Base-by-base conservation (phyloP, 2,888 invertebrate species). In the Apotomis turbidana region DNA sequence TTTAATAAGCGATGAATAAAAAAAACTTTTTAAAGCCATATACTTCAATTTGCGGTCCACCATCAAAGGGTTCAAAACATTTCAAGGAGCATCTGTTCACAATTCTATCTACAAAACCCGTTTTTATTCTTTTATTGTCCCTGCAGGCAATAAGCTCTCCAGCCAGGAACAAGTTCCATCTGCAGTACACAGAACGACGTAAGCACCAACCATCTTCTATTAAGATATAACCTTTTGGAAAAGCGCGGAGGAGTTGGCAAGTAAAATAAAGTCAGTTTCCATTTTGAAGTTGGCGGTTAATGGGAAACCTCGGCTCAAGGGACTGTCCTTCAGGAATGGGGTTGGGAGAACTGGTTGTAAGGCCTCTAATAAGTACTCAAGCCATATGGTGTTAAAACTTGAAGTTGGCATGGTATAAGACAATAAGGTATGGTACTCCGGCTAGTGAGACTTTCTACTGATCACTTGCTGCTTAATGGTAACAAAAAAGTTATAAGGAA, bases 251-350 rank as follows among this genome's bases (percentile, higher is more conserved):
- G 49, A 49, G 49, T 67, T 67, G 67, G 55, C 41, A 67, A 71
- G 67, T 71, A 71, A 67, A 67, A 71, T 71, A 71, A 62, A 71
- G 61, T 57, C 71, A 66, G 66, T 51, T 61, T 51, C 57, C 71
- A 71, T 71, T 71, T 71, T 67, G 67, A 71, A 71, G 71, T 71
- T 70, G 13, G 8, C 44, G 71, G 71, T 71, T 71, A 67, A 71
- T 61, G 71, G 67, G 61, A 71, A 46, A 60, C 12, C 38, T 5
- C 36, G 38, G 12, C 61, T 55, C 71, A 6, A 2, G 71, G 54
- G 67, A 66, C 46, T 8, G 15, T 49, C 52, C 61, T 46, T 51
- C 27, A 49, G 57, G 55, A 57, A 57, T 70, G 55, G 38, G 49
- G 38, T 41, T 41, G 60, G 49, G 1, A 10, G 15, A 60, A 13